These are phyloP conservation scores for Microtus oregoni DNA, from an alignment of 2,113 vertebrate species.

Conservation along the genomic window DNA sequence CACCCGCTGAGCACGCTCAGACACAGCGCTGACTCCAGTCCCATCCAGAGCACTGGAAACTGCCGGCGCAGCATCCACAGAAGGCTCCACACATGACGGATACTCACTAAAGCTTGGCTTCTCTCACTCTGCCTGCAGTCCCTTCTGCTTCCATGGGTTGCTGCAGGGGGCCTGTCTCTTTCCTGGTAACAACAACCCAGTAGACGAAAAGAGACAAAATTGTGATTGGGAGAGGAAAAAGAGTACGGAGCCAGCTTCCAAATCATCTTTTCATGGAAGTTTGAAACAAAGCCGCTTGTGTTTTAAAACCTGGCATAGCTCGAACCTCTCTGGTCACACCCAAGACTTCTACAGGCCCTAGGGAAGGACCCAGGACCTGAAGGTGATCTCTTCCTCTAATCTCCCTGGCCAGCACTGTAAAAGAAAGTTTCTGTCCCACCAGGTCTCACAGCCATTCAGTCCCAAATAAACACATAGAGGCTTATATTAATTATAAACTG, in stretches of 20 bases:
- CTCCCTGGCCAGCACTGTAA: not conserved
- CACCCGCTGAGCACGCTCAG: too few species aligned
- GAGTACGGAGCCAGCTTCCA: not conserved
- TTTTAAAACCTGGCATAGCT: not conserved
- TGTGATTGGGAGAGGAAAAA: not conserved
- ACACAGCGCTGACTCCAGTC: not conserved
- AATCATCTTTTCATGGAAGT: not conserved
- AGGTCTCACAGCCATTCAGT: too few species aligned
- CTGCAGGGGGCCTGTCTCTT: not conserved
- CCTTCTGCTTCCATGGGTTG: not conserved
- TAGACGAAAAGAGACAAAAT: not conserved
- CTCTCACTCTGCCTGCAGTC: not conserved
- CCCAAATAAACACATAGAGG: too few species aligned
- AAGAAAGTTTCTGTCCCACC: too few species aligned
- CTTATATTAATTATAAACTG: too few species aligned
- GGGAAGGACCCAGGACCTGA: not conserved
- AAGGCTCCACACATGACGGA: not conserved
- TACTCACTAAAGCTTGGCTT: not conserved
- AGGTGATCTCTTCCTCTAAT: not conserved
- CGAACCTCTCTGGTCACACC: not conserved
- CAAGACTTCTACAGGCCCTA: not conserved
- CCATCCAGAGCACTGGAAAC: not conserved
- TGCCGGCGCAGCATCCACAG: rapidly evolving
- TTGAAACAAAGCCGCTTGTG: not conserved
- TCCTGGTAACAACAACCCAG: not conserved